Evolutionary conservation across 2,888 invertebrate species (phyloP).

Genomic region (Lottia gigantea): DNA sequence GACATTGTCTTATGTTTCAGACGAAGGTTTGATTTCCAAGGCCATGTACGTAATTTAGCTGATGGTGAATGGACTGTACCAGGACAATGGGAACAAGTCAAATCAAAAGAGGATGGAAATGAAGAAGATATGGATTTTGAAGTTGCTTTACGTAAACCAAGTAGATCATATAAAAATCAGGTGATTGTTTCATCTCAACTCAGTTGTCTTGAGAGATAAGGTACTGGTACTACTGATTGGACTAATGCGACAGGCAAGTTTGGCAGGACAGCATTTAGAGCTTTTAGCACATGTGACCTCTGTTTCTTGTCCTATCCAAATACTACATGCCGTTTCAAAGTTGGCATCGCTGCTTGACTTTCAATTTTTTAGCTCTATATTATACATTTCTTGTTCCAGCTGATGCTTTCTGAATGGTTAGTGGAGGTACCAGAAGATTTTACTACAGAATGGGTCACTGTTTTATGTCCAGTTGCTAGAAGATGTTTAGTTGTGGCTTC

Average conservation of each 20-base stretch:
- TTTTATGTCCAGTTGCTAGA: conserved; percentile 85
- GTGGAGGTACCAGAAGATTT: conserved; percentile 80
- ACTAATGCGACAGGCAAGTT: too few species aligned
- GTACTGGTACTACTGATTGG: too few species aligned
- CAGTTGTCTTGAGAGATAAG: neutral
- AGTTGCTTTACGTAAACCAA: conserved; percentile 46
- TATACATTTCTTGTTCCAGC: conserved; percentile 49
- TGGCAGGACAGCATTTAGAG: too few species aligned
- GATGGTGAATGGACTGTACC: conserved; percentile 37
- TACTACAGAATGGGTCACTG: conserved; percentile 69
- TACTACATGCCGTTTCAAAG: too few species aligned
- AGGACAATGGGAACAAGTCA: conserved; percentile 10
- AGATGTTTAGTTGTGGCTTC: conserved; percentile 84
- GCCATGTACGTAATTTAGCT: conserved; percentile 49
- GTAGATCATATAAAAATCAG: conserved; percentile 62
- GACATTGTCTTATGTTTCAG: conserved; percentile 35
- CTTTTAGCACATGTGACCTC: too few species aligned
- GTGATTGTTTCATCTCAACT: conserved; percentile 30
- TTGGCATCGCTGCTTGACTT: too few species aligned
- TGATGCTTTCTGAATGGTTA: conserved; percentile 96
- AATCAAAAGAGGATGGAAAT: conserved; percentile 32
- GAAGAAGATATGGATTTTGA: conserved; percentile 38
- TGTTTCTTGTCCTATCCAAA: too few species aligned
- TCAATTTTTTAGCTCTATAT: too few species aligned
- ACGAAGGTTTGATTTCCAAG: conserved; percentile 59